phyloP scores from a whole-genome alignment of 2,888 invertebrate genomes.

The Nowickia ferox region DNA sequence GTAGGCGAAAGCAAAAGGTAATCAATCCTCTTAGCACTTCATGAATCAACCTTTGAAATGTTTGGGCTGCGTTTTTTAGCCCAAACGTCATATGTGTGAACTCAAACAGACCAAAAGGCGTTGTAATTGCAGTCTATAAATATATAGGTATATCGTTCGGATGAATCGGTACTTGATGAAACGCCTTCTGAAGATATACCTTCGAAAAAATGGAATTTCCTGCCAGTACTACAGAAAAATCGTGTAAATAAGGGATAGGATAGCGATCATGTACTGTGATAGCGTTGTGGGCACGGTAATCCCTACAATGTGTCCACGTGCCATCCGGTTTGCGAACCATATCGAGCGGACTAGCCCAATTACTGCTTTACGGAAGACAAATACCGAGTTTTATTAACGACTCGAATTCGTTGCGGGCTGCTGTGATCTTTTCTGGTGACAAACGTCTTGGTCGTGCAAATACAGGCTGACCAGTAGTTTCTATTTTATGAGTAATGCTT shows the following conservation, averaged over 20 bases:
- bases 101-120: neutral
- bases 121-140: neutral
- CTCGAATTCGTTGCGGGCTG: slow-evolving; percentile 72
- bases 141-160: neutral
- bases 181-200: slow-evolving; percentile 1
- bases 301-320: slow-evolving; percentile 71
- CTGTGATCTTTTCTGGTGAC: slow-evolving; percentile 73
- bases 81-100: slow-evolving; percentile 8
- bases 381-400: slow-evolving; percentile 77
- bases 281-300: slow-evolving; percentile 77
- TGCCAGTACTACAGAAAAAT: slow-evolving; percentile 30
- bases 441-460: slow-evolving; percentile 73
- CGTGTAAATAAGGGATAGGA: slow-evolving; percentile 50
- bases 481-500: slow-evolving; percentile 24
- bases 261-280: slow-evolving; percentile 69
- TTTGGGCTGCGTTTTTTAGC: slow-evolving; percentile 43
- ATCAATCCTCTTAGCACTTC: slow-evolving; percentile 6
- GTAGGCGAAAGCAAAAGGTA: slow-evolving; percentile 23
- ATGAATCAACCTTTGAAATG: slow-evolving; percentile 44
- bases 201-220: slow-evolving; percentile 22
- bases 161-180: slow-evolving; percentile 6
- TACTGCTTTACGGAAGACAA: slow-evolving; percentile 80
- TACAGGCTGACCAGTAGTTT: slow-evolving; percentile 43
- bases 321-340: slow-evolving; percentile 73
- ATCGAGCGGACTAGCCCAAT: slow-evolving; percentile 81